Conservation (phyloP, 1,140 invertebrate species). For the Euwallacea fornicatus region DNA sequence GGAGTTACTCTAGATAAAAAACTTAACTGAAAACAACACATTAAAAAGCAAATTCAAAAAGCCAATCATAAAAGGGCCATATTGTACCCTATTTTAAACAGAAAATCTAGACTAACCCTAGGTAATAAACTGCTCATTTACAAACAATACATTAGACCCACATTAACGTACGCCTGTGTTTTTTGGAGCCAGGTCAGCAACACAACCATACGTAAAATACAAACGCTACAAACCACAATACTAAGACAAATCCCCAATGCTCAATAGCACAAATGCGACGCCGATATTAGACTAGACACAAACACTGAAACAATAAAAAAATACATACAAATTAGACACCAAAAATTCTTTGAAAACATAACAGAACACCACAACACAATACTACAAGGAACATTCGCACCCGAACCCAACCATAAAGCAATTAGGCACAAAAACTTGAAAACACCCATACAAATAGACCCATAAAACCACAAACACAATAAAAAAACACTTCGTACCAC, state of each 20-base stretch:
- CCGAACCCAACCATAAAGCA: too few species aligned
- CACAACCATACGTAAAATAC: neutral
- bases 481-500: too few species aligned
- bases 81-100: neutral
- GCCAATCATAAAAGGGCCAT: too few species aligned
- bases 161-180: neutral
- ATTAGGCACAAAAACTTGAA: too few species aligned
- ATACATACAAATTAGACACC: too few species aligned
- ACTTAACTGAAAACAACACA: neutral
- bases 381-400: too few species aligned
- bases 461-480: too few species aligned
- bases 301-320: too few species aligned
- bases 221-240: neutral
- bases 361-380: too few species aligned
- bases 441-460: too few species aligned
- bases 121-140: constrained; percentile 8
- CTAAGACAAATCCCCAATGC: neutral
- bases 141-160: neutral
- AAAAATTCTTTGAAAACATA: too few species aligned
- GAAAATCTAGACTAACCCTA: neutral
- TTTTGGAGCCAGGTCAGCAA: neutral
- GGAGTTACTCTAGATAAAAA: neutral
- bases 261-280: neutral
- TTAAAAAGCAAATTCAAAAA: neutral
- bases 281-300: neutral